A percentile compares a stretch with the other conserved stretches of the same genome.
These are phyloP conservation scores for Lasioglossum figueresi DNA, from an alignment of 2,888 invertebrate genomes.

Conservation along the genomic window DNA sequence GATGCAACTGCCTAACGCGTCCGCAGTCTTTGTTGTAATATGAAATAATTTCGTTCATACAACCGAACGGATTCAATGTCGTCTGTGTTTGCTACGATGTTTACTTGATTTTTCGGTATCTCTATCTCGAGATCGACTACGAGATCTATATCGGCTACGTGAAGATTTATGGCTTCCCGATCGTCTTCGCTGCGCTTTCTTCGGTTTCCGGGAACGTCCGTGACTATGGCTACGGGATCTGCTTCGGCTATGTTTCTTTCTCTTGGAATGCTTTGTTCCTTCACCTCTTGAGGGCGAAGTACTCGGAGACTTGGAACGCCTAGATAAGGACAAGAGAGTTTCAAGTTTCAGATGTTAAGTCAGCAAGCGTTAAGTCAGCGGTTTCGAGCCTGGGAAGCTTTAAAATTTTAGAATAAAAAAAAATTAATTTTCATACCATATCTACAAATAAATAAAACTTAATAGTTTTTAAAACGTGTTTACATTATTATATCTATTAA, in stretches of 20 bases:
- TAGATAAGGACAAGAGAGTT: conserved; percentile 45
- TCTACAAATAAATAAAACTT: no score
- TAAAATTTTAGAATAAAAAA: no score
- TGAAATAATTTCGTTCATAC: conserved; percentile 11
- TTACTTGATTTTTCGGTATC: conserved; percentile 81
- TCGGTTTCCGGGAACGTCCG: conserved; percentile 81
- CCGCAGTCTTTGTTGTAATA: conserved; percentile 34
- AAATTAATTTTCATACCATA: no score
- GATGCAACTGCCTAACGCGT: conserved; percentile 24
- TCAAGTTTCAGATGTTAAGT: not conserved
- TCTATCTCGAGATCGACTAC: conserved; percentile 81
- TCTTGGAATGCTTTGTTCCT: conserved; percentile 79
- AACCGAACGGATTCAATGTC: conserved; percentile 71
- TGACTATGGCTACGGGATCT: conserved; percentile 83
- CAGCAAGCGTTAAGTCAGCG: not conserved
- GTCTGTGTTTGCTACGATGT: conserved; percentile 80
- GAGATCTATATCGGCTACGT: conserved; percentile 80
- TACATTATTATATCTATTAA: no score
- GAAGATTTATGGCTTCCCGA: conserved; percentile 82
- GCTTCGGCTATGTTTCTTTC: conserved; percentile 83
- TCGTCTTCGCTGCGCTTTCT: conserved; percentile 79
- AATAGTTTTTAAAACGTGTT: no score
- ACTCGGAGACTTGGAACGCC: conserved; percentile 79
- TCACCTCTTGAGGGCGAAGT: conserved; percentile 79
- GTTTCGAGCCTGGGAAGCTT: no score